Evolutionary conservation across 2,888 invertebrate species (phyloP).

Genomic region (Tanypteryx hageni): DNA sequence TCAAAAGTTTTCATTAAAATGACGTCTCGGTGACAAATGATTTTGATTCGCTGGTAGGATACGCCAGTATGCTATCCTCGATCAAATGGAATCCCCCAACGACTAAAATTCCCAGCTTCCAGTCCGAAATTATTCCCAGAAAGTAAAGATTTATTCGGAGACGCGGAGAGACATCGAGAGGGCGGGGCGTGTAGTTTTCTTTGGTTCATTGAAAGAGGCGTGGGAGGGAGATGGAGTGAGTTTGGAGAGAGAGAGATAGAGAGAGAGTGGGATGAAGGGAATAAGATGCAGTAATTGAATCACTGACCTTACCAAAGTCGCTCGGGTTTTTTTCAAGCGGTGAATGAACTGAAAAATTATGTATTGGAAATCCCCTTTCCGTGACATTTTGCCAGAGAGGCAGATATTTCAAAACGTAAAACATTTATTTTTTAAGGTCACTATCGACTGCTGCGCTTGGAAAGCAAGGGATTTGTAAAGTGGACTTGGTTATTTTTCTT

Average conservation of each 20-base stretch:
- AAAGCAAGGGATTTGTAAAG: too few species aligned
- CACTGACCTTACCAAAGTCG: conserved; percentile 4
- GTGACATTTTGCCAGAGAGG: neutral
- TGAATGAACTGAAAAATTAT: neutral
- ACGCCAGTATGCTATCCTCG: too few species aligned
- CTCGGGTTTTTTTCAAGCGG: neutral
- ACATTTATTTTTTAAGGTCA: too few species aligned
- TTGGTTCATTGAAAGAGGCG: neutral
- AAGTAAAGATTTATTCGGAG: neutral
- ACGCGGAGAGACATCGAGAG: neutral
- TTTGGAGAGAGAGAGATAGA: neutral
- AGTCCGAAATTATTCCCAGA: neutral
- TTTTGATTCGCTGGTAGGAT: neutral
- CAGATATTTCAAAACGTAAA: too few species aligned
- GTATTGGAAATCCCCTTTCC: neutral
- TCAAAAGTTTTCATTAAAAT: too few species aligned
- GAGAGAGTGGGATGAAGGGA: neutral
- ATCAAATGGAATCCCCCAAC: neutral
- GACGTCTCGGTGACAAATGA: too few species aligned
- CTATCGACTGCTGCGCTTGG: too few species aligned
- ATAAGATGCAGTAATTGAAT: neutral
- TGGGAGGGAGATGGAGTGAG: neutral
- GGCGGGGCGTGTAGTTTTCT: neutral
- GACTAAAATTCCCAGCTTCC: neutral
- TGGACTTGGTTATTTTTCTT: too few species aligned